These are phyloP conservation scores for Laterallus jamaicensis DNA, from an alignment of 2,113 vertebrate species.

Conservation along the genomic window DNA sequence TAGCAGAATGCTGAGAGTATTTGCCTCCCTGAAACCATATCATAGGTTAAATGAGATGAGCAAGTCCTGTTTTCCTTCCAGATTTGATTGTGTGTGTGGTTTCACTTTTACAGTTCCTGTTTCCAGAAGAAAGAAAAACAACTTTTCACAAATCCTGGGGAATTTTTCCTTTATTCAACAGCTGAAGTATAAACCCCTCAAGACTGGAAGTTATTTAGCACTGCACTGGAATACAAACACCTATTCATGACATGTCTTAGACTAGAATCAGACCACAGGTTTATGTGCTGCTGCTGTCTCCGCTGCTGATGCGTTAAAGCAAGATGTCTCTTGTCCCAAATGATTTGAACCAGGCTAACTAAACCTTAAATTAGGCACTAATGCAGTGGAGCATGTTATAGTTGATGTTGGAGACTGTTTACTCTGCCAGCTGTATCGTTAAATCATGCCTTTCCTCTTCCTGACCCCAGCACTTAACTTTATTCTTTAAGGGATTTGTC, in stretches of 20 bases:
- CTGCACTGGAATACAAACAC: not conserved
- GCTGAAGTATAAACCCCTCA: not conserved
- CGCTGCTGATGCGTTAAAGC: not conserved
- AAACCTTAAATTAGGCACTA: slow-evolving; percentile 24
- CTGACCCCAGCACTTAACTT: not conserved
- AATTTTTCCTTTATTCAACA: not conserved
- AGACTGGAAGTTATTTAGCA: not conserved
- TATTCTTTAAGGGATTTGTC: slow-evolving; percentile 11
- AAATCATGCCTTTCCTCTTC: slow-evolving; percentile 22
- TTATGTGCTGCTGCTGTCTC: not conserved
- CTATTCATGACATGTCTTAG: not conserved
- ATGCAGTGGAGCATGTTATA: not conserved
- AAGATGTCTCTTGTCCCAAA: not conserved
- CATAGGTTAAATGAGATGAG: not conserved
- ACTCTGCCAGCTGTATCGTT: slow-evolving; percentile 9
- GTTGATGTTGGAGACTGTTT: slow-evolving; percentile 28
- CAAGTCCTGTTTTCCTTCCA: not conserved
- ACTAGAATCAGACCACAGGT: not conserved
- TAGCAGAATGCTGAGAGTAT: not conserved
- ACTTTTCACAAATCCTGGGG: not conserved
- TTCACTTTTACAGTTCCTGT: not conserved
- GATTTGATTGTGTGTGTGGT: not conserved
- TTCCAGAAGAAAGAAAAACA: not conserved
- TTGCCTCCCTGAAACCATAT: not conserved
- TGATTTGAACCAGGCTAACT: not conserved